Conservation (phyloP, 92 coral and sea anemone genomes). For the Zoanthus gigantus region DNA sequence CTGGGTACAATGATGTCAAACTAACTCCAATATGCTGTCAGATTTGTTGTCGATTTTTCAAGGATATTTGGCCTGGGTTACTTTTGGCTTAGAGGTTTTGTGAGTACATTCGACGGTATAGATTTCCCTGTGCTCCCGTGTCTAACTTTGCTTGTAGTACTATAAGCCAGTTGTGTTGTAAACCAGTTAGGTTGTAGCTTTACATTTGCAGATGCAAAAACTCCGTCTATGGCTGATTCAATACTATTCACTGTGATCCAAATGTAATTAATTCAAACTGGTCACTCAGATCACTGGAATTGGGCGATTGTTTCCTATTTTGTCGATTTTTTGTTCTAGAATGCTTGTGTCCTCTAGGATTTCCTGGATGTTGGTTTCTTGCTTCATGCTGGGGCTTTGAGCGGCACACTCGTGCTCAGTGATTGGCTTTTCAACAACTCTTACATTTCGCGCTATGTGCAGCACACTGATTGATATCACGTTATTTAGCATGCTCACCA, state of each 20-base stretch:
- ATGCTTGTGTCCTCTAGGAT: neutral
- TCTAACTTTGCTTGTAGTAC: constrained; percentile 14
- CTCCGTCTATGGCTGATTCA: neutral
- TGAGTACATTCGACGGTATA: constrained; percentile 64
- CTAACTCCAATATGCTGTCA: neutral
- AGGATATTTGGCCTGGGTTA: neutral
- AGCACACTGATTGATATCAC: neutral
- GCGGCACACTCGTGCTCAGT: constrained; percentile 61
- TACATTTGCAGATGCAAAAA: neutral
- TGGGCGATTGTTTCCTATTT: constrained; percentile 18
- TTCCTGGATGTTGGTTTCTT: neutral
- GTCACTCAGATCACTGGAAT: constrained; percentile 20
- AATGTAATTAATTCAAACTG: constrained; percentile 53
- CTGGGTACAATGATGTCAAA: neutral
- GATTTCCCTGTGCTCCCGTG: constrained; percentile 61
- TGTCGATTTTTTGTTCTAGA: constrained; percentile 26
- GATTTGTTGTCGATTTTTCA: neutral
- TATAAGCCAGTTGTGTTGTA: neutral
- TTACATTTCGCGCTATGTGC: constrained; percentile 56
- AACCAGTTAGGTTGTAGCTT: neutral
- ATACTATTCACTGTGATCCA: constrained; percentile 40
- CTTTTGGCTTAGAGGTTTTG: constrained; percentile 51
- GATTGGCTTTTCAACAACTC: constrained; percentile 50
- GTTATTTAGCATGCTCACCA: constrained; percentile 18
- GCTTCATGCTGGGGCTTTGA: constrained; percentile 20